Evolutionary conservation across 2,888 invertebrate genomes (phyloP).

Genomic region (Cetonia aurata): DNA sequence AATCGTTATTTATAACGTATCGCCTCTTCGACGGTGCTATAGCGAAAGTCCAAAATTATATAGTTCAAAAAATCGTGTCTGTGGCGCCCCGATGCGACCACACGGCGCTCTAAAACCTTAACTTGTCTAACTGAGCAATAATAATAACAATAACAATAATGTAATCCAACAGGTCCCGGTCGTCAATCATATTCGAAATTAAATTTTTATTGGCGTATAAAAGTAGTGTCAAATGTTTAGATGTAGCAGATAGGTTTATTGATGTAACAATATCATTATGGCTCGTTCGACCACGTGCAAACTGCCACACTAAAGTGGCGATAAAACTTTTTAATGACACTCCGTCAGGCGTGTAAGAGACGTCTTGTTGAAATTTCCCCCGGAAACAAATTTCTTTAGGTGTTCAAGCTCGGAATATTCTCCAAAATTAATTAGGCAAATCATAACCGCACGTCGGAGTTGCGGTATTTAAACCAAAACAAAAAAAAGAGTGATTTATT

Average conservation of each 20-base stretch:
- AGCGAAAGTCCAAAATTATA: conserved; percentile 13
- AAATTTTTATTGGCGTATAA: conserved; percentile 67
- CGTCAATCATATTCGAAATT: conserved; percentile 66
- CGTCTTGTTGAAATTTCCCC: conserved; percentile 38
- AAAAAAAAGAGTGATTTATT: too few species aligned
- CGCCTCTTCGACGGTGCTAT: conserved; percentile 1
- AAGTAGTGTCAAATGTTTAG: conserved; percentile 65
- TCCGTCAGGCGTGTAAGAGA: conserved; percentile 42
- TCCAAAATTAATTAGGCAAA: too few species aligned
- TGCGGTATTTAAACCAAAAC: too few species aligned
- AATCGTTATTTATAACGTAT: conserved; percentile 24
- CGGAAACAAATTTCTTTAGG: conserved; percentile 33
- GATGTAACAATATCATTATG: conserved; percentile 67
- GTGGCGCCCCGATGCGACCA: conserved; percentile 2
- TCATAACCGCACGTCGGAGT: too few species aligned
- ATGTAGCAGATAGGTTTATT: conserved; percentile 66
- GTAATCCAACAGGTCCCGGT: conserved; percentile 61
- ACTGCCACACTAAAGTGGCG: conserved; percentile 65
- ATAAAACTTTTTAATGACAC: conserved; percentile 67
- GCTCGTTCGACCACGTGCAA: conserved; percentile 65
- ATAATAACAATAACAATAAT: conserved; percentile 38
- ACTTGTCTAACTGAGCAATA: conserved; percentile 34
- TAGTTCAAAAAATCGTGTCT: not conserved
- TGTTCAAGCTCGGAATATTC: not conserved
- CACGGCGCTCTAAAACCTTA: conserved; percentile 25